Evolutionary conservation across 2,888 invertebrate species (phyloP).

Genomic region (Mythimna vitellina): DNA sequence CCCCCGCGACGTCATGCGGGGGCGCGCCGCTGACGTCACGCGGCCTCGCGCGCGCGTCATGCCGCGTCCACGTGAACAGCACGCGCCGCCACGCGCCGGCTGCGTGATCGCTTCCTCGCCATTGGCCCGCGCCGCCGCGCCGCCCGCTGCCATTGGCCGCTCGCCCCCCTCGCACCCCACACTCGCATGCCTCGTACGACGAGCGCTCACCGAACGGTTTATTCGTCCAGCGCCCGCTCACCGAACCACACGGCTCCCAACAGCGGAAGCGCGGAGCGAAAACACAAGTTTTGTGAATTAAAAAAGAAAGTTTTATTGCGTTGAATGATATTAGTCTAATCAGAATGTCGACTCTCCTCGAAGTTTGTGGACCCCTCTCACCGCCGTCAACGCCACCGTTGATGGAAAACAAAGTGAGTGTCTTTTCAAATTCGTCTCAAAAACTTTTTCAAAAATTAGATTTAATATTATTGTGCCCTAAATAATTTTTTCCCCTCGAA

Average conservation of each 20-base stretch:
- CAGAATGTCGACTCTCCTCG: conserved; percentile 85
- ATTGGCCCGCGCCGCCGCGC: conserved; percentile 94
- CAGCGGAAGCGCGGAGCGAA: conserved; percentile 73
- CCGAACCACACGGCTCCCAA: conserved; percentile 85
- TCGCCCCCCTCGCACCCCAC: conserved; percentile 92
- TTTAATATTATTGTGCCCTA: conserved; percentile 43
- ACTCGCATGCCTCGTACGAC: conserved; percentile 89
- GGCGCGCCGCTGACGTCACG: conserved; percentile 91
- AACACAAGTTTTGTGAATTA: conserved; percentile 87
- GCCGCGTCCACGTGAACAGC: conserved; percentile 96
- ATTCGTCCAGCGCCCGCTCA: conserved; percentile 87
- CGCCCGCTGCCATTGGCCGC: conserved; percentile 92
- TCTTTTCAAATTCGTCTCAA: conserved; percentile 66
- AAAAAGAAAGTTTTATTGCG: conserved; percentile 84
- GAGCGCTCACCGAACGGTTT: conserved; percentile 85
- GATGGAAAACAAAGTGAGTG: conserved; percentile 90
- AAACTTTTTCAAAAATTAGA: conserved; percentile 50
- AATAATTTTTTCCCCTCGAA: conserved; percentile 31
- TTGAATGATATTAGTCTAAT: conserved; percentile 81
- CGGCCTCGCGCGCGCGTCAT: conserved; percentile 91
- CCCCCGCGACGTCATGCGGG: conserved; percentile 84
- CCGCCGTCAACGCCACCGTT: conserved; percentile 94
- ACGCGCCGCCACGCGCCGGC: conserved; percentile 94
- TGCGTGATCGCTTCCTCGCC: conserved; percentile 92
- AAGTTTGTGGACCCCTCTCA: conserved; percentile 91